Evolutionary conservation across 2,888 invertebrate genomes (phyloP).

Genomic region (Hipparchia semele): DNA sequence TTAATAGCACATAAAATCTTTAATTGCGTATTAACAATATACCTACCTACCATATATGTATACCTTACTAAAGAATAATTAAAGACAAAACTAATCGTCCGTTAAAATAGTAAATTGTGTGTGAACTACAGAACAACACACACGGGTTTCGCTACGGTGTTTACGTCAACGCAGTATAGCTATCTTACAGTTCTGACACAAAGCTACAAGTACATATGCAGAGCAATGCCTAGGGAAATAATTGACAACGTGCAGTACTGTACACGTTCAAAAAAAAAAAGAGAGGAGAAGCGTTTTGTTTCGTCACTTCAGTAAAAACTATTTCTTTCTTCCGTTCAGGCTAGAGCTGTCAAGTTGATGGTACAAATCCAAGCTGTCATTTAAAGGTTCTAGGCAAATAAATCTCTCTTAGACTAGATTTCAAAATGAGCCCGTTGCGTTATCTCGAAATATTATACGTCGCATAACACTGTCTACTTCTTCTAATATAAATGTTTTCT

Average conservation of each 20-base stretch:
- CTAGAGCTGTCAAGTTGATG: too few relatives aligned
- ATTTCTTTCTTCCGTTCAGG: too few relatives aligned
- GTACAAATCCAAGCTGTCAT: too few relatives aligned
- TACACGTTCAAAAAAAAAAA: too few relatives aligned
- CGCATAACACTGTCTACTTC: too few relatives aligned
- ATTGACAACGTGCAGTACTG: background rate
- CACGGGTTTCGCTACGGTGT: constrained; percentile 63
- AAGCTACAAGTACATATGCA: background rate
- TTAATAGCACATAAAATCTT: constrained; percentile 26
- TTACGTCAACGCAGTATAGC: constrained; percentile 47
- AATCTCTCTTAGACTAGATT: too few relatives aligned
- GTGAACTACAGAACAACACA: constrained; percentile 55
- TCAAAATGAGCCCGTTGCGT: too few relatives aligned
- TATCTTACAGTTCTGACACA: constrained; percentile 1
- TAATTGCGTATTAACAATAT: constrained; percentile 28
- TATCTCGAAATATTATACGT: too few relatives aligned
- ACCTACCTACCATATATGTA: background rate
- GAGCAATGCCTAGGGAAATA: background rate
- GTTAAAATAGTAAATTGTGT: constrained; percentile 33
- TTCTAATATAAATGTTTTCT: too few relatives aligned
- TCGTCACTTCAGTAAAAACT: too few relatives aligned
- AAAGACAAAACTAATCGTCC: constrained; percentile 21
- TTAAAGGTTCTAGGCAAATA: too few relatives aligned
- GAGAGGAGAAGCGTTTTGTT: too few relatives aligned
- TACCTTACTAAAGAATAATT: constrained; percentile 11